Conservation (phyloP, 2,113 vertebrate genomes). For the Spermophilus dauricus region DNA sequence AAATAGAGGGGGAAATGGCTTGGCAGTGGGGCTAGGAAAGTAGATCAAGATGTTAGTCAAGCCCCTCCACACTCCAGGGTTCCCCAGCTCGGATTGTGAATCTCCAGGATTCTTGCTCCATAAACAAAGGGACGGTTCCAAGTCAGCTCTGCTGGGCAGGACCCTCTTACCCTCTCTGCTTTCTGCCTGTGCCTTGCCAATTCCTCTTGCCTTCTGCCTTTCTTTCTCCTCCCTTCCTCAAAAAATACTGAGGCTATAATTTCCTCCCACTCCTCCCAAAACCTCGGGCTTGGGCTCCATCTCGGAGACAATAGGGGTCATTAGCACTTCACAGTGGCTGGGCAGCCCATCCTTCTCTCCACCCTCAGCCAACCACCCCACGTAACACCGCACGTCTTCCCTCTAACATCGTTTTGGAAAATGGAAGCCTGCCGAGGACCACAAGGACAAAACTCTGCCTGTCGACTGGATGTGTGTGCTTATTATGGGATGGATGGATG, state of each 20-base stretch:
- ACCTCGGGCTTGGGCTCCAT: background rate
- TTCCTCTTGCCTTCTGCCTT: background rate
- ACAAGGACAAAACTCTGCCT: no score
- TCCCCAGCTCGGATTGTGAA: slow-evolving; percentile 68
- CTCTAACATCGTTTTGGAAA: background rate
- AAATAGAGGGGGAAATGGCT: slow-evolving; percentile 77
- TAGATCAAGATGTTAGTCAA: slow-evolving; percentile 84
- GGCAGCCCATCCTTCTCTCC: background rate
- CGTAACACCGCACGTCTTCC: background rate
- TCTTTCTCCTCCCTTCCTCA: background rate
- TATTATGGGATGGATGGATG: background rate
- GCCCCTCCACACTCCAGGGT: slow-evolving; percentile 64
- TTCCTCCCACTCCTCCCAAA: background rate
- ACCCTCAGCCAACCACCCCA: background rate
- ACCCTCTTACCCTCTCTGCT: background rate
- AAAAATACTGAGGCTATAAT: background rate
- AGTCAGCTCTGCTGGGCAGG: background rate
- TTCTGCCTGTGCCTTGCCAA: slow-evolving; percentile 13
- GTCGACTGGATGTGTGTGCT: background rate
- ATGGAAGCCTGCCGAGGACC: background rate
- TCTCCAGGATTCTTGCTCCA: slow-evolving; percentile 59
- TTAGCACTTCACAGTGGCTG: rapidly evolving
- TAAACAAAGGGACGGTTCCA: slow-evolving; percentile 73
- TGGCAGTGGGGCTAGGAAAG: slow-evolving; percentile 77
- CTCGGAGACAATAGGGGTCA: background rate